phyloP scores from a whole-genome alignment of 1,140 invertebrate genomes.

The Varroa destructor region DNA sequence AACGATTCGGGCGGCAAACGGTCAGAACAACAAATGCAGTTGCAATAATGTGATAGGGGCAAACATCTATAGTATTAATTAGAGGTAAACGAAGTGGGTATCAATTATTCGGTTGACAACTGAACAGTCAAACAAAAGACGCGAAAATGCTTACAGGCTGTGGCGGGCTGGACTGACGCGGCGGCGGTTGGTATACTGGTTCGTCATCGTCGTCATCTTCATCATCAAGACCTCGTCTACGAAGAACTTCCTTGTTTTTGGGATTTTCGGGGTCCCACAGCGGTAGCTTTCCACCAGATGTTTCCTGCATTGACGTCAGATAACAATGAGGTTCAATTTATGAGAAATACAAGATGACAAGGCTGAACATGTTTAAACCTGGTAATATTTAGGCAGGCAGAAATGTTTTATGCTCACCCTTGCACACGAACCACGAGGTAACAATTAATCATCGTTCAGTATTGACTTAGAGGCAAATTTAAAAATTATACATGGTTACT shows the following conservation, averaged over 20 bases:
- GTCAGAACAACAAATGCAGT: too few species aligned
- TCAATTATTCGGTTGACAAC: not conserved
- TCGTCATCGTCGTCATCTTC: constrained; percentile 30
- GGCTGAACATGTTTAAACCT: too few species aligned
- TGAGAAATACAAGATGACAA: too few species aligned
- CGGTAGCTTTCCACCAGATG: constrained; percentile 21
- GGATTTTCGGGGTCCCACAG: constrained; percentile 36
- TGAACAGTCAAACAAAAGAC: not conserved
- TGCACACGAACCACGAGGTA: too few species aligned
- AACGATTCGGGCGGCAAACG: not conserved
- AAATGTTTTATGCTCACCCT: too few species aligned
- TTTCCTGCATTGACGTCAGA: not conserved
- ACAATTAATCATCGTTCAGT: too few species aligned
- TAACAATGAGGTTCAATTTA: not conserved
- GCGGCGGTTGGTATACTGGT: constrained; percentile 19
- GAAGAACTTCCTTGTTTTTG: constrained; percentile 36
- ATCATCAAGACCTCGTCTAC: constrained; percentile 29
- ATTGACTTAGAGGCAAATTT: too few species aligned
- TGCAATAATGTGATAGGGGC: too few species aligned
- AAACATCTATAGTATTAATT: too few species aligned
- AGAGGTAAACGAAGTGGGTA: too few species aligned
- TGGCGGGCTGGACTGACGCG: not conserved
- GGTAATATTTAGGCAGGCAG: too few species aligned
- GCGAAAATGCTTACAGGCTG: not conserved
- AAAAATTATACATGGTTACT: too few species aligned